Evolutionary conservation across 2,113 vertebrate species (phyloP), one percentile per base, ranked within the genome.

Genomic region (Vidua macroura): DNA sequence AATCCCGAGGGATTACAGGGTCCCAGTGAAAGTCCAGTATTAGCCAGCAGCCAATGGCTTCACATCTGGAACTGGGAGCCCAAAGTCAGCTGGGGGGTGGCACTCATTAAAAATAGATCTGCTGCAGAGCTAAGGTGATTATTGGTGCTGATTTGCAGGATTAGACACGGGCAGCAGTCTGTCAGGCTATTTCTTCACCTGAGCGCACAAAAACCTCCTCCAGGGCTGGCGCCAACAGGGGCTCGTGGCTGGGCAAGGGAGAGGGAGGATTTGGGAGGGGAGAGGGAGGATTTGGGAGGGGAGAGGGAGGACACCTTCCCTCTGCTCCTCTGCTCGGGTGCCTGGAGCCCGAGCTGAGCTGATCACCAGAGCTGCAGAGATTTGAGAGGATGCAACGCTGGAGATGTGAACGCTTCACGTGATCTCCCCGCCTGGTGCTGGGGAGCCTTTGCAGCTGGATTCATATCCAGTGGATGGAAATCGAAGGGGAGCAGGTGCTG

Each of bases 101-200:
- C 63, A 20, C 55, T 95, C 91, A 92, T 97, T 92, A 96, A 97
- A 97, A 92, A 95, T 86, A 95, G 94, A 92, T 96, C 75, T 95
- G 95, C 87, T 69, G 93, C 17, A 19, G 43, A 72, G 93, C 41
- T 96, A 96, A 97, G 97, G 21, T 7, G 96, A 95, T 97, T 95
- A 95, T 49, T 52, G 91, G 66, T 59, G 60, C 96, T 95, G 96
- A 84, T 92, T 95, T 63, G 49, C 80, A 92, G 91, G 94, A 91
- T 90, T 91, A 95, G 95, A 96, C 88, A 59, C 21, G 13, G 72
- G 85, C 66, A 87, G 92, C 86, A 90, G 95, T 83, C 95, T 92
- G 90, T 90, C 74, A 56, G 91, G 83, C 76, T 92, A 73, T 92
- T 92, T 49, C 93, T 81, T 90, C 93, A n/a, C 81, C 94, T 73